phyloP scores from a whole-genome alignment of 2,113 vertebrate species.

The Pseudorasbora parva region DNA sequence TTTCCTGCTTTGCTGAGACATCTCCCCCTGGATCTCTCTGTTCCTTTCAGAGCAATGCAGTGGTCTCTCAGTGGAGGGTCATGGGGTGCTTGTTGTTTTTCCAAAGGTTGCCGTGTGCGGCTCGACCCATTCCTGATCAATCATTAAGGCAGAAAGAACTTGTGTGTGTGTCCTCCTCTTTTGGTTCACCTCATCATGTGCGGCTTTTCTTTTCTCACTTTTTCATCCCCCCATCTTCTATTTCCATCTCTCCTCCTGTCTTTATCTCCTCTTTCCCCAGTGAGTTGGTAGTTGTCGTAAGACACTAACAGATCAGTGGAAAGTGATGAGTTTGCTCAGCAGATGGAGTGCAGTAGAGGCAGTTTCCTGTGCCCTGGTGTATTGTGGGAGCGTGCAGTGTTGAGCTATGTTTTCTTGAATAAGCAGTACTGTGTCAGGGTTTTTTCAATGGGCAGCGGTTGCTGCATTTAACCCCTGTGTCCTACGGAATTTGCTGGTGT shows the following conservation, averaged over 20 bases:
- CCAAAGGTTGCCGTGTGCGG: constrained; percentile 1
- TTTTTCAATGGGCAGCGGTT: constrained; percentile 36
- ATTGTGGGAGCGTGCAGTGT: constrained; percentile 48
- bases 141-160: constrained; percentile 4
- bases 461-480: constrained; percentile 46
- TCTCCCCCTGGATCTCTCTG: constrained; percentile 30
- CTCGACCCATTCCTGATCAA: background rate
- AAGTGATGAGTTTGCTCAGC: constrained; percentile 34
- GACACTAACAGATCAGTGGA: constrained; percentile 22
- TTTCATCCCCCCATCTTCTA: constrained; percentile 38
- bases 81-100: constrained; percentile 22
- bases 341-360: constrained; percentile 22
- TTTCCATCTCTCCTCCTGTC: constrained; percentile 16
- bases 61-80: constrained; percentile 24
- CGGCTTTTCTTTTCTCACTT: constrained; percentile 36
- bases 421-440: constrained; percentile 37
- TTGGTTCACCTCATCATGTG: constrained; percentile 31
- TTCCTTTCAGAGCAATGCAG: background rate
- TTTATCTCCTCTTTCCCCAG: constrained; percentile 34
- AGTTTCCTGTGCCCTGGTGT: constrained; percentile 41
- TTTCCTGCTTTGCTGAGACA: constrained; percentile 20
- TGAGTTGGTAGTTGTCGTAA: constrained; percentile 30
- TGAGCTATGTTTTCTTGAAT: constrained; percentile 47
- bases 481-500: constrained; percentile 16
- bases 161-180: background rate